These are phyloP conservation scores for Copidosoma floridanum DNA, from an alignment of 1,140 invertebrate genomes.

Conservation along the genomic window DNA sequence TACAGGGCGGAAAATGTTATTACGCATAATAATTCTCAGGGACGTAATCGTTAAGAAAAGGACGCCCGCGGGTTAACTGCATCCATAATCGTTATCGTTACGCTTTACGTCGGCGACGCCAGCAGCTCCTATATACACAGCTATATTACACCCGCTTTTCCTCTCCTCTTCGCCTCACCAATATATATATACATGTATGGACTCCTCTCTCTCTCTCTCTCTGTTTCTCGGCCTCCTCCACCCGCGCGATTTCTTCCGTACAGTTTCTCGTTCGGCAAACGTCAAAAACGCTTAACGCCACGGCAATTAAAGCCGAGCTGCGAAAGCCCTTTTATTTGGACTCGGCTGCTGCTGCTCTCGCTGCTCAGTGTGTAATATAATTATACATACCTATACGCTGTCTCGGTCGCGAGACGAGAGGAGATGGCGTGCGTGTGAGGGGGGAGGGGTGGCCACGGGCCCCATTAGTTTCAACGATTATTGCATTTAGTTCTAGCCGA, in stretches of 20 bases:
- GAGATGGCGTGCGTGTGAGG: no score
- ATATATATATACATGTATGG: constrained; percentile 21
- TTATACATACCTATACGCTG: no score
- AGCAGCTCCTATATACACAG: constrained; percentile 33
- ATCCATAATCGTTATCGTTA: constrained; percentile 59
- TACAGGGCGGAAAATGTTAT: constrained; percentile 55
- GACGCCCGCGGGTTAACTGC: constrained; percentile 50
- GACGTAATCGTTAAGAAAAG: constrained; percentile 58
- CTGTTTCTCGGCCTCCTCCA: neutral
- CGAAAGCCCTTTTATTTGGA: no score
- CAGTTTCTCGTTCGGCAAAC: no score
- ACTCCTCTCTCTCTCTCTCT: neutral
- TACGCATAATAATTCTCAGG: constrained; percentile 57
- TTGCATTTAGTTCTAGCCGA: constrained; percentile 55
- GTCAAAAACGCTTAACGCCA: no score
- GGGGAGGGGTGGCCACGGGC: no score
- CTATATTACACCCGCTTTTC: constrained; percentile 19
- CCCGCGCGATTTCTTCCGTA: no score
- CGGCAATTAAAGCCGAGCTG: constrained; percentile 14
- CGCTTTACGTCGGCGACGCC: constrained; percentile 53
- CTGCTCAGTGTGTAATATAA: neutral
- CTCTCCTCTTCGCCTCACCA: constrained; percentile 33
- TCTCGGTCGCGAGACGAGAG: no score
- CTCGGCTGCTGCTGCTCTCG: no score
- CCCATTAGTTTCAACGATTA: constrained; percentile 57